These are phyloP conservation scores for Coendou prehensilis DNA, from an alignment of 2,797 vertebrate genomes.

Conservation along the genomic window DNA sequence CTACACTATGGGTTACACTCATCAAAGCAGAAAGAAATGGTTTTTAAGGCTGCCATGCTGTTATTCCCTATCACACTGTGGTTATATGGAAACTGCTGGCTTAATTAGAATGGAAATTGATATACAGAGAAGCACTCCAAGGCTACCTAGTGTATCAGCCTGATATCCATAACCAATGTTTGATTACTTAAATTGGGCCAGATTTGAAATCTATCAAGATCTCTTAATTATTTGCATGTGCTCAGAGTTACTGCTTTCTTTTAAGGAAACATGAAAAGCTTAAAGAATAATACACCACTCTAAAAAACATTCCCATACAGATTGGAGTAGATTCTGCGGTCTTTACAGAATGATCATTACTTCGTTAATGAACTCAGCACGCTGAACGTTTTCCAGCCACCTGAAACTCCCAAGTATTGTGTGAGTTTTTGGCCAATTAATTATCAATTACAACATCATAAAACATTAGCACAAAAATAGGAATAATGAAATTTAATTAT, in stretches of 20 bases:
- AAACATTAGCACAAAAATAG: constrained; percentile 92
- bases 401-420: constrained; percentile 88
- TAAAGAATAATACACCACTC: constrained; percentile 89
- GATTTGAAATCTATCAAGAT: constrained; percentile 85
- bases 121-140: constrained; percentile 79
- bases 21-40: constrained; percentile 85
- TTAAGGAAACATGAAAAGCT: constrained; percentile 88
- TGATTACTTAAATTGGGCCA: constrained; percentile 82
- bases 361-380: constrained; percentile 89
- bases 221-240: constrained; percentile 84
- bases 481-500: constrained; percentile 92
- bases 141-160: constrained; percentile 63
- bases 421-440: constrained; percentile 92
- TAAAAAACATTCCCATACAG: constrained; percentile 86
- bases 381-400: constrained; percentile 87
- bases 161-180: constrained; percentile 75
- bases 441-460: constrained; percentile 92
- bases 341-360: constrained; percentile 87
- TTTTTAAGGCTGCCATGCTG: constrained; percentile 72
- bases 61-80: constrained; percentile 64
- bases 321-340: constrained; percentile 85
- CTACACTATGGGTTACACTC: constrained; percentile 53
- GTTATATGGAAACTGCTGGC: background rate
- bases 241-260: constrained; percentile 83
- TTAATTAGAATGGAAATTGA: constrained; percentile 81